Percentiles rank a stretch among this genome's conserved stretches.
Conservation (phyloP, 2,797 vertebrate species). For the Liparis tanakae region DNA sequence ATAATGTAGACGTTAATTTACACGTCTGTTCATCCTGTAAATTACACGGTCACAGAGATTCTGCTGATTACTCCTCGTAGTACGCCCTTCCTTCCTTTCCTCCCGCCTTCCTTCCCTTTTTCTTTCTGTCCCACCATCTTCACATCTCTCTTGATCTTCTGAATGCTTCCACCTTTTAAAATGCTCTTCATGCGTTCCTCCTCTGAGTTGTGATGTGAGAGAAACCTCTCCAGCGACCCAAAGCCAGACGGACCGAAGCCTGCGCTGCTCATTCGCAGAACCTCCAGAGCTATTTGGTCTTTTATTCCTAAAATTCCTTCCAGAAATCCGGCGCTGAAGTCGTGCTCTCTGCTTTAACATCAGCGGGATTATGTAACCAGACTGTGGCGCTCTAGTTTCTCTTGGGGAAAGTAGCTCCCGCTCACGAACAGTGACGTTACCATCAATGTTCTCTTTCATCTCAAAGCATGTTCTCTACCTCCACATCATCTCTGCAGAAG, state of each 20-base stretch:
- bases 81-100: constrained; percentile 52
- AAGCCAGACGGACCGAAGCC: constrained; percentile 45
- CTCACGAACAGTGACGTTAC: constrained; percentile 5
- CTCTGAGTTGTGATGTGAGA: constrained; percentile 22
- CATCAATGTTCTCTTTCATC: constrained; percentile 31
- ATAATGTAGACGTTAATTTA: background rate
- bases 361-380: background rate
- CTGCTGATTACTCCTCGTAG: constrained; percentile 51
- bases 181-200: constrained; percentile 21
- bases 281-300: background rate
- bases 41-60: constrained; percentile 32
- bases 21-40: background rate
- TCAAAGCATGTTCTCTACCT: constrained; percentile 27
- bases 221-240: constrained; percentile 28
- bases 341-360: background rate
- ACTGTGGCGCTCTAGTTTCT: constrained; percentile 46
- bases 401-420: constrained; percentile 50
- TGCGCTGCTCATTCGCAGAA: background rate
- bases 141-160: constrained; percentile 52
- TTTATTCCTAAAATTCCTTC: background rate
- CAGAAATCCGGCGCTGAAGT: background rate
- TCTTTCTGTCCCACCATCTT: constrained; percentile 63
- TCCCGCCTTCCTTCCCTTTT: constrained; percentile 53
- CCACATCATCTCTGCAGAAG: constrained; percentile 32
- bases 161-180: constrained; percentile 14